phyloP scores from a whole-genome alignment of 1,140 invertebrate genomes.

The Triops longicaudatus region DNA sequence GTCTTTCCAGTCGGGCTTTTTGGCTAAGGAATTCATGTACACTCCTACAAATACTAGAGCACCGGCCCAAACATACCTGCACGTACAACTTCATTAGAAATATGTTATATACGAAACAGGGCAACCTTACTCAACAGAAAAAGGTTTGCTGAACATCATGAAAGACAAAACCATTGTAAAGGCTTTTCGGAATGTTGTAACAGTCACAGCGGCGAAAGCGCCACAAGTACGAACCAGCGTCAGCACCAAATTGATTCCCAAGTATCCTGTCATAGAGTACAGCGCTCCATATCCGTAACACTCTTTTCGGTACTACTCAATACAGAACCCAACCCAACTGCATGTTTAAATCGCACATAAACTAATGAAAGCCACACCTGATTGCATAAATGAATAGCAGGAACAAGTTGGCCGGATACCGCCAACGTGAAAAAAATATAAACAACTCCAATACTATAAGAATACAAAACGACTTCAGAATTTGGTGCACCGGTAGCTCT shows the following conservation, averaged over 20 bases:
- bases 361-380: constrained; percentile 45
- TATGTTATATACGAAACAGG: constrained; percentile 28
- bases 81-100: constrained; percentile 36
- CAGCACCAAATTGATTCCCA: constrained; percentile 85
- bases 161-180: constrained; percentile 88
- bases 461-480: constrained; percentile 88
- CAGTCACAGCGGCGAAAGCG: constrained; percentile 83
- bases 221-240: constrained; percentile 77
- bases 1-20: constrained; percentile 41
- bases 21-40: constrained; percentile 81
- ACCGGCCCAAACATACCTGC: constrained; percentile 82
- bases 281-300: constrained; percentile 78
- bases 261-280: constrained; percentile 79
- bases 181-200: constrained; percentile 68
- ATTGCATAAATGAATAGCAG: constrained; percentile 66
- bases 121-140: constrained; percentile 75
- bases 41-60: constrained; percentile 77
- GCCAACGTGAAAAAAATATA: constrained; percentile 72
- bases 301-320: constrained; percentile 52
- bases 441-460: constrained; percentile 77
- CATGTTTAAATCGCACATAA: background rate
- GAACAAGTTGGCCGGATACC: constrained; percentile 60
- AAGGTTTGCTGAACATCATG: constrained; percentile 87
- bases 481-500: constrained; percentile 70
- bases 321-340: background rate